Conservation (phyloP, 2,113 vertebrate species). For the Paramormyrops kingsleyae region DNA sequence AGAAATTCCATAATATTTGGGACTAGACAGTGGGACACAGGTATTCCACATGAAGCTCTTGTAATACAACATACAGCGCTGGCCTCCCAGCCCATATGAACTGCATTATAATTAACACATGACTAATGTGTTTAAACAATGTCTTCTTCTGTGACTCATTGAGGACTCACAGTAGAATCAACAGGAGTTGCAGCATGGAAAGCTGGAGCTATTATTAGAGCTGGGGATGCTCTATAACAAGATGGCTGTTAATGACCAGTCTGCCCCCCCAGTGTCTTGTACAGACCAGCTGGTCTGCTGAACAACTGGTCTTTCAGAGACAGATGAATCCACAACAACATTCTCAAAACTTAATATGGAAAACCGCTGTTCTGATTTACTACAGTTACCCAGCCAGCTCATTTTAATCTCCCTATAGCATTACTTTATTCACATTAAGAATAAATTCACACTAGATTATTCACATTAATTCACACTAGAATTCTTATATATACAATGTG, state of each 20-base stretch:
- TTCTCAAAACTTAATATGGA: not conserved
- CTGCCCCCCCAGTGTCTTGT: not conserved
- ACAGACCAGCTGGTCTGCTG: not conserved
- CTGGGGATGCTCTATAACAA: not conserved
- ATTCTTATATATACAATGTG: not conserved
- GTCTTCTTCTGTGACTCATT: not conserved
- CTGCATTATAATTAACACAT: not conserved
- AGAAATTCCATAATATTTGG: not conserved
- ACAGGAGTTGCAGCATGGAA: not conserved
- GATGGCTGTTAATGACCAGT: not conserved
- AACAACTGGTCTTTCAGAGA: not conserved
- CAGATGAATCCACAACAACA: not conserved
- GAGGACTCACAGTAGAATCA: not conserved
- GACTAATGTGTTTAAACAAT: not conserved
- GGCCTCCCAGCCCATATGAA: not conserved
- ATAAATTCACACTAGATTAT: not conserved
- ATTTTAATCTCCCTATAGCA: not conserved
- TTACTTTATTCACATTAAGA: not conserved
- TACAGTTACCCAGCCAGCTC: not conserved
- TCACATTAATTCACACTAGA: not conserved
- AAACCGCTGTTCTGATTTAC: not conserved
- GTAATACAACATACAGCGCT: not conserved
- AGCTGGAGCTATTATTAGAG: not conserved
- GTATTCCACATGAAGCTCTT: not conserved
- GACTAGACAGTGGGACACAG: not conserved